phyloP scores from a whole-genome alignment of 35 echinoderm and acorn worm species.

The Hemicentrotus pulcherrimus region DNA sequence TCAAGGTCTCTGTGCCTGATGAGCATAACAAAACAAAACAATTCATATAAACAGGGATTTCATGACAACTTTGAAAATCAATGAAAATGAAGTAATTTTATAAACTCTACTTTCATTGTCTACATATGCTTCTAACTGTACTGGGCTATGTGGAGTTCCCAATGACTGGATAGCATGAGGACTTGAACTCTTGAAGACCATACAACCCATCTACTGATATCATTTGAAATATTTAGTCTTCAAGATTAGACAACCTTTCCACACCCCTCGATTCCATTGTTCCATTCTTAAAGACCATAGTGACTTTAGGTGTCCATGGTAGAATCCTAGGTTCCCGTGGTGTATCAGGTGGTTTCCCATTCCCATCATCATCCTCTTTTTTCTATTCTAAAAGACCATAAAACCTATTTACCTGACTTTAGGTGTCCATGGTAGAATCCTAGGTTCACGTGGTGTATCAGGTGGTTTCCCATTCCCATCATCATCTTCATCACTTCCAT shows the following conservation, averaged over 20 bases:
- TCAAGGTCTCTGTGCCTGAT: conserved; percentile 94
- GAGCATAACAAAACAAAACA: conserved; percentile 49
- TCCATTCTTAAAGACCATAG: no score
- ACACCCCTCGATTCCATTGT: no score
- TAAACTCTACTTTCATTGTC: no score
- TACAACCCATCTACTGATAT: no score
- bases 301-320: conserved; percentile 98
- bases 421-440: conserved; percentile 89
- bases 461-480: conserved; percentile 66
- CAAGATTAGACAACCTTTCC: no score
- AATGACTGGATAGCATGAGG: no score
- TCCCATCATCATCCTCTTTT: background rate
- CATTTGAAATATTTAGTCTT: no score
- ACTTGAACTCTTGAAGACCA: no score
- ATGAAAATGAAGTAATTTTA: no score
- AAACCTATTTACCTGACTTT: conserved; percentile 79
- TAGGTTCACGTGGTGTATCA: conserved; percentile 88
- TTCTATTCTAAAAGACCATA: no score
- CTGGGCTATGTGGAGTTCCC: no score
- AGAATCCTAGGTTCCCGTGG: conserved; percentile 88
- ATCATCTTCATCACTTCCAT: conserved; percentile 83
- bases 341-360: conserved; percentile 71
- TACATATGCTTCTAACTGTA: no score
- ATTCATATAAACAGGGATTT: background rate
- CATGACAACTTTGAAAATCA: background rate